Evolutionary conservation across 2,797 vertebrate species (phyloP).

Genomic region (Neopelma chrysocephalum): DNA sequence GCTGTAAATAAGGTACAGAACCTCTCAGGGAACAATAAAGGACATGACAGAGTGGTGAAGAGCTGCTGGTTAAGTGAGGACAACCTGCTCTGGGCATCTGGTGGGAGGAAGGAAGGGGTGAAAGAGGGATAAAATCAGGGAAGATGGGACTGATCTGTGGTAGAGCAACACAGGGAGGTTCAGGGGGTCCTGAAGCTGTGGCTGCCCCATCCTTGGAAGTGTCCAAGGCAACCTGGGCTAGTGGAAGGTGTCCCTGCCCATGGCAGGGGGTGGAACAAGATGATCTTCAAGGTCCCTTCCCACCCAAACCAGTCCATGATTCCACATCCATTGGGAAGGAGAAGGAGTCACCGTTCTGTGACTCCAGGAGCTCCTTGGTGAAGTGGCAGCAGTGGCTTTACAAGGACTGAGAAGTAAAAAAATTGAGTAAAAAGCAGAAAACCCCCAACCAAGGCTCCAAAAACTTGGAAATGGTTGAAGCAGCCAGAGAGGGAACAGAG

Average conservation of each 20-base stretch:
- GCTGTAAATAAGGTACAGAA: not conserved
- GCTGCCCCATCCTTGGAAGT: not conserved
- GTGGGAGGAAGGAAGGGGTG: not conserved
- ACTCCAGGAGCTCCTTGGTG: no score
- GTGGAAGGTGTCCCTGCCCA: not conserved
- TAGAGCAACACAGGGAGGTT: not conserved
- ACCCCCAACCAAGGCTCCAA: no score
- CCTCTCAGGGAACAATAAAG: not conserved
- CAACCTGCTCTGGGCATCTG: not conserved
- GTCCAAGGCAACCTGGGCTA: not conserved
- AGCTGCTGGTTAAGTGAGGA: not conserved
- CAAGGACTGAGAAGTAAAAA: no score
- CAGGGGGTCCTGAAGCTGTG: not conserved
- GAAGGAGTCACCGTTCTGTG: no score
- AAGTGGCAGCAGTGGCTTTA: no score
- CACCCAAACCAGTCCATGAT: not conserved
- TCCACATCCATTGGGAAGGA: no score
- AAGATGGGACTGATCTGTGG: not conserved
- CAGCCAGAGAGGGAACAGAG: no score
- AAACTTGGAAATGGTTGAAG: no score
- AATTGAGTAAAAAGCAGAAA: no score
- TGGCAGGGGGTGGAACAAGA: not conserved
- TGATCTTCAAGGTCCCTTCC: not conserved
- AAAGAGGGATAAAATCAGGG: not conserved
- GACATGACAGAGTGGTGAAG: not conserved